Base-by-base conservation (phyloP, 1,140 invertebrate genomes). In the Chrysomallon squamiferum region DNA sequence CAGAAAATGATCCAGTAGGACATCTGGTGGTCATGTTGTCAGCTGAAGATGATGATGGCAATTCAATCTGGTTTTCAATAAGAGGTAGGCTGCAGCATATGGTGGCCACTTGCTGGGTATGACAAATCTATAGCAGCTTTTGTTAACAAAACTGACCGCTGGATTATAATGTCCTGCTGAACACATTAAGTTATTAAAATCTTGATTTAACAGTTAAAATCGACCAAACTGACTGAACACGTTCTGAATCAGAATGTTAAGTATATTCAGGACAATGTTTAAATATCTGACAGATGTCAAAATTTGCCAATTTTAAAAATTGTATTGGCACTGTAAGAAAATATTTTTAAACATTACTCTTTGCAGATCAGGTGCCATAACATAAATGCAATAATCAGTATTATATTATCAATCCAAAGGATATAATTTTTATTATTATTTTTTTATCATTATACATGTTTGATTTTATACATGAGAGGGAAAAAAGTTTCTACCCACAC, bases 31-130 rank as follows among this genome's bases (percentile, higher is more conserved):
- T 91, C 13, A 87, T 95, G 25, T 88, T 96, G 59, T 90, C 93
- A 74, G 94, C 94, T 0, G 86, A 88, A 7, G 95, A 97, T 86
- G 88, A 89, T 54, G 95, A 97, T 77, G 90, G 90, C 32, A 41
- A 96, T 79, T 88, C 89, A 50, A 84, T 98, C 45, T 97, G 93
- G 92, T 97, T 93, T 82, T 91, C 93, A 74, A 97, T 97, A 68
- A 88, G 92, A 50, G 92, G 93, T 94, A 86, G 88, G 91, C 54
- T 7, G 38, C 33, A 58, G n/a, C n/a, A n/a, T n/a, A n/a, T 41
- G n/a, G 6, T 59, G 38, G 9, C 22, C 9, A 9, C 13, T 13
- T 52, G 22, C 22, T 18, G n/a, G n/a, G n/a, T n/a, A n/a, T n/a
- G n/a, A n/a, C n/a, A n/a, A n/a, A n/a, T n/a, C n/a, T n/a, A n/a